Percentiles rank a stretch among this genome's conserved stretches.
phyloP scores from a whole-genome alignment of 2,797 vertebrate genomes.

The Remorina albescens region DNA sequence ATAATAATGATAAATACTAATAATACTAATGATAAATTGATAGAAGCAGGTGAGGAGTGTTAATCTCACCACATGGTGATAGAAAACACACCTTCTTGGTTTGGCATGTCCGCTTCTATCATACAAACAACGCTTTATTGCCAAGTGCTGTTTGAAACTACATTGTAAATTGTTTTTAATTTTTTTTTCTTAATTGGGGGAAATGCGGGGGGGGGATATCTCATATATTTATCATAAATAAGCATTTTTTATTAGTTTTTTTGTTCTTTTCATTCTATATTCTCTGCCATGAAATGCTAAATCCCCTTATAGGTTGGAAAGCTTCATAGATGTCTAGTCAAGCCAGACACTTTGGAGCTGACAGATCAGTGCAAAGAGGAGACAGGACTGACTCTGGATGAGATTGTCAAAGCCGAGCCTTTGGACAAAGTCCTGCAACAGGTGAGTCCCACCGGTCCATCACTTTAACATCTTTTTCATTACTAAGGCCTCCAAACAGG shows the following conservation, averaged over 20 bases:
- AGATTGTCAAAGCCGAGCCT: constrained; percentile 90
- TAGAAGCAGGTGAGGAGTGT: constrained; percentile 29
- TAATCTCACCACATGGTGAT: constrained; percentile 3
- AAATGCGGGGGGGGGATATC: constrained; percentile 31
- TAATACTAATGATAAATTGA: too few relatives aligned
- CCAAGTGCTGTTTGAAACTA: constrained; percentile 74
- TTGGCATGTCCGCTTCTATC: constrained; percentile 74
- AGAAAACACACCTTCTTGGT: constrained; percentile 80
- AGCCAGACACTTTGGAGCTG: constrained; percentile 92
- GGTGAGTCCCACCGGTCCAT: constrained; percentile 84
- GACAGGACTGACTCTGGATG: constrained; percentile 89
- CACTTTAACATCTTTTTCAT: background rate
- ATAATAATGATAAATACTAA: too few relatives aligned
- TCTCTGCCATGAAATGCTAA: constrained; percentile 69
- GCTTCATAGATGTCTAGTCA: constrained; percentile 91
- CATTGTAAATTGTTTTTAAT: constrained; percentile 62
- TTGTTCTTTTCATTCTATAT: background rate
- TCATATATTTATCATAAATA: constrained; percentile 1
- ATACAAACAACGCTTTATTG: constrained; percentile 67
- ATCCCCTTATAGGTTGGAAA: constrained; percentile 90
- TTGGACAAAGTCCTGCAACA: constrained; percentile 93
- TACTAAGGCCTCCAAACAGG: too few relatives aligned
- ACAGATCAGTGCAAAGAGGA: constrained; percentile 92
- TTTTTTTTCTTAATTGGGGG: too few relatives aligned
- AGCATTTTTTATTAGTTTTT: too few relatives aligned